These are phyloP conservation scores for Ciona savignyi DNA, from an alignment of 23 tunicate species.

Conservation along the genomic window DNA sequence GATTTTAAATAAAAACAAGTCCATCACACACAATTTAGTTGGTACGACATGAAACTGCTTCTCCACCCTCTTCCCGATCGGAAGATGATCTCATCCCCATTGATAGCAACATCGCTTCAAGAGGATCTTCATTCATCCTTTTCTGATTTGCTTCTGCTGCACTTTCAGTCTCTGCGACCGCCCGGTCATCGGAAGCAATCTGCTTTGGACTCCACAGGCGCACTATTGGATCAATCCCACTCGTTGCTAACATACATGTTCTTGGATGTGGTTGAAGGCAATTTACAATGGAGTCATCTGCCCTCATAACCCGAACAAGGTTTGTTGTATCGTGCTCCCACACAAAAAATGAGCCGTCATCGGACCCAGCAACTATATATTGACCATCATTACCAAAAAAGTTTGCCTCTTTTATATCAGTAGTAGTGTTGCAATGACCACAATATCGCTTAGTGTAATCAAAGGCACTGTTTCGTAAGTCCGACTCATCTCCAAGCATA, in stretches of 20 bases:
- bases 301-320: conserved; percentile 66
- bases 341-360: conserved; percentile 81
- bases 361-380: conserved; percentile 91
- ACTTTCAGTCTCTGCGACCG: conserved; percentile 29
- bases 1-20: too few species aligned
- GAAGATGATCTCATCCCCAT: conserved; percentile 53
- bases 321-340: conserved; percentile 72
- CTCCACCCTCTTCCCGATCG: conserved; percentile 19
- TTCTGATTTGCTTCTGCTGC: conserved; percentile 63
- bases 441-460: conserved; percentile 72
- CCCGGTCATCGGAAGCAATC: conserved; percentile 15
- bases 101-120: conserved; percentile 60
- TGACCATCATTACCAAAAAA: conserved; percentile 87
- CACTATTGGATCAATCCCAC: conserved; percentile 73
- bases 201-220: conserved; percentile 73
- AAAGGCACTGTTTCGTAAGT: conserved; percentile 8
- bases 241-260: conserved; percentile 74
- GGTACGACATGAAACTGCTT: conserved; percentile 41
- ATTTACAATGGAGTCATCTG: conserved; percentile 81
- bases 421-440: conserved; percentile 88
- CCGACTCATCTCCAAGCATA: conserved; percentile 14
- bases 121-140: conserved; percentile 64
- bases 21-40: too few species aligned
- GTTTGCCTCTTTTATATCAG: conserved; percentile 96
- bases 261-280: conserved; percentile 91